Base-by-base conservation (phyloP, 2,888 invertebrate genomes). In the Fissipunctia ypsillon region DNA sequence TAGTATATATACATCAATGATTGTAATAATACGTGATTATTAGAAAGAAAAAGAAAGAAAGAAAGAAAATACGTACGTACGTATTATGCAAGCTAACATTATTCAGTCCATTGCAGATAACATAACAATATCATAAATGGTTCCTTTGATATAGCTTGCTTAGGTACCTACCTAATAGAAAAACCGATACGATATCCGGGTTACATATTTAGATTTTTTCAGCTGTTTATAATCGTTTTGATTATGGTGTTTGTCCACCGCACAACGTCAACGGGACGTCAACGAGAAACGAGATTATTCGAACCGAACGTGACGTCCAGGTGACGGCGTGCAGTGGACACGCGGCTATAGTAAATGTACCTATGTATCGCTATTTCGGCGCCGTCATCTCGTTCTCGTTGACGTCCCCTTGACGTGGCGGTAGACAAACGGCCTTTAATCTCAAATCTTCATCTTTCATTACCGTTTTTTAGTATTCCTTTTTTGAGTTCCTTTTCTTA, bases 1-100 rank as follows among this genome's bases (percentile, higher is more conserved):
- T n/a, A n/a, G n/a, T n/a, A n/a, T n/a, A n/a, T 56, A 45, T 38
- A 28, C 9, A 5, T n/a, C 28, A 5, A 9, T 28, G 6, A 38
- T 31, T 59, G 19, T 41, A 31, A 48, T 48, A 22, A 25, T 12
- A 31, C 10, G 41, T 75, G 41, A 75, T 60, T 52, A 31, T 7
- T 41, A 43, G n/a, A n/a, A n/a, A n/a, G n/a, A n/a, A n/a, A n/a
- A n/a, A n/a, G n/a, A n/a, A n/a, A n/a, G n/a, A n/a, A n/a, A n/a
- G n/a, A n/a, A n/a, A n/a, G n/a, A n/a, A n/a, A n/a, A n/a, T n/a
- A n/a, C n/a, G n/a, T n/a, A n/a, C n/a, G n/a, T n/a, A n/a, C n/a
- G n/a, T n/a, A n/a, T n/a, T n/a, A n/a, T 16, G 28, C 19, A 57
- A 28, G 28, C 22, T 41, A 50, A 69, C n/a, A n/a, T 22, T 1